Evolutionary conservation across 2,888 invertebrate species (phyloP), one percentile per base, ranked within the genome.

Genomic region (Tribolium freemani): DNA sequence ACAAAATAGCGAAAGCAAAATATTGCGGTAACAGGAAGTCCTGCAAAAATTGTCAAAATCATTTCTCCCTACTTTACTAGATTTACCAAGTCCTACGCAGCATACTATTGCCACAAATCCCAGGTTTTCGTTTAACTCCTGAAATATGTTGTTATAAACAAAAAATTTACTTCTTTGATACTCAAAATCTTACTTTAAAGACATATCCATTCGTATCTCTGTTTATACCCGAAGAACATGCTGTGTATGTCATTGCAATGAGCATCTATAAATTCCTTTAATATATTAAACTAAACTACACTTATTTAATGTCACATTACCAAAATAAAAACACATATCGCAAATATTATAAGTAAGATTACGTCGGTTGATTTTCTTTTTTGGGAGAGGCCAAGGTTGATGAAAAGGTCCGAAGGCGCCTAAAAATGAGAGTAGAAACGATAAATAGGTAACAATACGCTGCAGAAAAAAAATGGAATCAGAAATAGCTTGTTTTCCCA

Each of bases 161-260:
- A 26, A 26, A 26, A 3, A 26, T 0, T 3, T 5, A 26, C 3
- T 26, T 2, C 5, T 5, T 26, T 26, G 5, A 1, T 26, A 26
- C 1, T 26, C 5, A 5, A 5, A 26, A 26, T 26, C 26, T 26
- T 26, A 26, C 26, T 5, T 26, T 3, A 1, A 26, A 26, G 26
- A 26, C 26, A 26, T 89, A 89, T 8, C 91, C 92, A 78, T 89
- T 30, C n/a, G n/a, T 31, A 45, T 68, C n/a, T n/a, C n/a, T n/a
- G n/a, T n/a, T n/a, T n/a, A n/a, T n/a, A n/a, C n/a, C 48, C 8
- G 67, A 57, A 50, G 26, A 26, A 13, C 21, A 16, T 9, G 57
- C 26, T 5, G 67, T 26, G 45, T 68, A 68, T 9, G 57, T 57
- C 38, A 68, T 68, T 5, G 57, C 0, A 1, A 20, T 1, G 16